These are phyloP conservation scores for Zaprionus obscuricornis DNA, from an alignment of 2,888 invertebrate species.

Conservation along the genomic window DNA sequence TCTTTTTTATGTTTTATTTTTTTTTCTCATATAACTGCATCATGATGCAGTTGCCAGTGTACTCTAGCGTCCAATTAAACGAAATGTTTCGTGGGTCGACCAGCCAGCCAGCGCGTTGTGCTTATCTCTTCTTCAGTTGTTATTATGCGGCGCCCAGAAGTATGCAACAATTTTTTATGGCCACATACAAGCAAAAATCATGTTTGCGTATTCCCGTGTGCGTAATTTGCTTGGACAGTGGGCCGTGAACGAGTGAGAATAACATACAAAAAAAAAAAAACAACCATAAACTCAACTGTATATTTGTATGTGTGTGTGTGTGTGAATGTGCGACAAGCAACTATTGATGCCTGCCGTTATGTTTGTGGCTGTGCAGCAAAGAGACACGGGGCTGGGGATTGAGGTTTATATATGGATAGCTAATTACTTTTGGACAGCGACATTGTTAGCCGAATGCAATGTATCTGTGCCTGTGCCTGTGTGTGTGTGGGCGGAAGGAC, in stretches of 20 bases:
- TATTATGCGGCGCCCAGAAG: conserved; percentile 56
- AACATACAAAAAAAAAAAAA: neutral
- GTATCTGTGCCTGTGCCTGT: conserved; percentile 25
- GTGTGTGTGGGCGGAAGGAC: neutral
- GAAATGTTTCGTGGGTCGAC: conserved; percentile 64
- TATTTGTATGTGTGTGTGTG: conserved; percentile 4
- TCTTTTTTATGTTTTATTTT: conserved; percentile 34
- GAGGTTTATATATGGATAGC: conserved; percentile 48
- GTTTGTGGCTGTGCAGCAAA: conserved; percentile 26
- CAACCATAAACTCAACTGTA: conserved; percentile 36
- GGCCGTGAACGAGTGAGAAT: conserved; percentile 17
- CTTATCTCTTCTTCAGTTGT: conserved; percentile 36
- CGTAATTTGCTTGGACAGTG: conserved; percentile 68
- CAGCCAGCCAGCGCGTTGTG: conserved; percentile 18
- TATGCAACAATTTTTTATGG: conserved; percentile 77
- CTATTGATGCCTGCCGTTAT: conserved; percentile 61
- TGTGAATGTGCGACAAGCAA: conserved; percentile 25
- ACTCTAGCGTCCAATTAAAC: conserved; percentile 78
- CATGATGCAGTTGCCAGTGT: conserved; percentile 70
- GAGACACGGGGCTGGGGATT: too few species aligned
- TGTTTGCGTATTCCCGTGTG: conserved; percentile 79
- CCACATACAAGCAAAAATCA: conserved; percentile 78
- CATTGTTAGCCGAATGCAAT: conserved; percentile 51
- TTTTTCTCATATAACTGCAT: conserved; percentile 65
- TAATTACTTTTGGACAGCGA: conserved; percentile 67